Evolutionary conservation across 2,797 vertebrate species (phyloP).

Genomic region (Staurois parvus): DNA sequence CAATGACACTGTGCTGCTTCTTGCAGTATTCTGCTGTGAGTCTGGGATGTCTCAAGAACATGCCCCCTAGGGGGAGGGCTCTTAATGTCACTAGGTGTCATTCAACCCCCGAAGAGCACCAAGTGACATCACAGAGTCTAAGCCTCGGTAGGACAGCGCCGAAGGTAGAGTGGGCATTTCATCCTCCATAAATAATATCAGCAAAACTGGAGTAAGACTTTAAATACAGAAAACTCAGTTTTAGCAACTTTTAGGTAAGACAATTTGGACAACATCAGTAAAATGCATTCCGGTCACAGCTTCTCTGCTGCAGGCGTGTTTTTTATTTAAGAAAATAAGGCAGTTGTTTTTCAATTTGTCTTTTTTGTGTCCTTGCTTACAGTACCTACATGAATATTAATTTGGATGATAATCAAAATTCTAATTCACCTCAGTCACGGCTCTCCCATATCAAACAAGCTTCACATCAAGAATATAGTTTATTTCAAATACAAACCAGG

Average conservation of each 20-base stretch:
- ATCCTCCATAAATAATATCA: too few species aligned
- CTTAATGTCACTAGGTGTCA: too few species aligned
- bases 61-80: too few species aligned
- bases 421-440: constrained; percentile 34
- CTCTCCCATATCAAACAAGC: constrained; percentile 46
- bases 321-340: constrained; percentile 27
- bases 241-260: constrained; percentile 15
- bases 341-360: constrained; percentile 36
- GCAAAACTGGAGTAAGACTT: neutral
- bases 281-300: constrained; percentile 12
- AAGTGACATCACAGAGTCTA: too few species aligned
- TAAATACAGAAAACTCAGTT: neutral
- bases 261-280: constrained; percentile 6
- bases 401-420: constrained; percentile 54
- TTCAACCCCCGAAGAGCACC: too few species aligned
- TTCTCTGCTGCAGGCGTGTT: neutral
- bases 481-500: constrained; percentile 48
- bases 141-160: too few species aligned
- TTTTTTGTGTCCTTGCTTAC: constrained; percentile 48
- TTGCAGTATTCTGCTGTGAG: too few species aligned
- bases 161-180: too few species aligned
- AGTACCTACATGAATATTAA: constrained; percentile 53
- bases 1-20: too few species aligned
- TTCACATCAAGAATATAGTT: constrained; percentile 39
- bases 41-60: too few species aligned